Percentiles rank a stretch among this genome's conserved stretches.
Conservation (phyloP, 1,140 invertebrate genomes). For the Drosophila prosaltans region DNA sequence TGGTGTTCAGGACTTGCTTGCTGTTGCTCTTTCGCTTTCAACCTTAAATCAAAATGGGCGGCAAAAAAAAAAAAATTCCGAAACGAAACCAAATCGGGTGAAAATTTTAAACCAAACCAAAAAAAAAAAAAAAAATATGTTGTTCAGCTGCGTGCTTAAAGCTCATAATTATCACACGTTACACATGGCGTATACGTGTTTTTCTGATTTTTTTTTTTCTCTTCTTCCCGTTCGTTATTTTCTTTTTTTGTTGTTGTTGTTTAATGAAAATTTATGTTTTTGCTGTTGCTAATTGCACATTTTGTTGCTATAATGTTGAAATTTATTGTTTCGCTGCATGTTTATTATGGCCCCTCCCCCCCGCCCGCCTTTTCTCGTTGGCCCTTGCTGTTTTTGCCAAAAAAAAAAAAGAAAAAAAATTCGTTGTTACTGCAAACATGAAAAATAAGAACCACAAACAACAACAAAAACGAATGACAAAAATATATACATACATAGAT, state of each 20-base stretch:
- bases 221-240: background rate
- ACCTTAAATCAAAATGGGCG: background rate
- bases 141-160: conserved; percentile 54
- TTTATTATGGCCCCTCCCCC: conserved; percentile 50
- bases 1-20: background rate
- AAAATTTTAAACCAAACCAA: conserved; percentile 1
- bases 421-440: conserved; percentile 14
- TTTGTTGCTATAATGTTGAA: conserved; percentile 55
- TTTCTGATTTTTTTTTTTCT: conserved; percentile 6
- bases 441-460: background rate
- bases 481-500: background rate
- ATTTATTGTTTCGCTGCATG: conserved; percentile 73
- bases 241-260: conserved; percentile 37
- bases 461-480: background rate
- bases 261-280: conserved; percentile 70
- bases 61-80: background rate
- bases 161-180: conserved; percentile 67
- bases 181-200: conserved; percentile 58
- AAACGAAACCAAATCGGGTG: background rate
- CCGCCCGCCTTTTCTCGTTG: background rate
- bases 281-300: conserved; percentile 68
- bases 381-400: conserved; percentile 9
- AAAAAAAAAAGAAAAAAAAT: conserved; percentile 23
- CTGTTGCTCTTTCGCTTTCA: conserved; percentile 40
- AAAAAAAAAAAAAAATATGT: conserved; percentile 1